Percentiles rank a stretch among this genome's conserved stretches.
Conservation (phyloP, 2,888 invertebrate species). For the Ormyrus labotus region DNA sequence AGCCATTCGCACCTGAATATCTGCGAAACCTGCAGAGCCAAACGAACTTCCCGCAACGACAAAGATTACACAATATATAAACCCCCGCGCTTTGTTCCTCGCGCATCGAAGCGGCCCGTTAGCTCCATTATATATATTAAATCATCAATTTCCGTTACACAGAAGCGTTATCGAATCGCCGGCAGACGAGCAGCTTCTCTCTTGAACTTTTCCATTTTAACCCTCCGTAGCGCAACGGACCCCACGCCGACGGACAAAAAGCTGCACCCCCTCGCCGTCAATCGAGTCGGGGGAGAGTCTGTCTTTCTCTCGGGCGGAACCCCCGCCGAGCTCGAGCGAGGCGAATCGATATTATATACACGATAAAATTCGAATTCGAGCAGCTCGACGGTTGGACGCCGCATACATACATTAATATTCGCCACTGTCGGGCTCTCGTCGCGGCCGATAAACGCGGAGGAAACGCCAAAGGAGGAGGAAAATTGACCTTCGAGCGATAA, state of each 20-base stretch:
- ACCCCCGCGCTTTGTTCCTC: neutral
- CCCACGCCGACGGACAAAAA: neutral
- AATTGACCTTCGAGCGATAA: neutral
- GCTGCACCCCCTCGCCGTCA: constrained; percentile 8
- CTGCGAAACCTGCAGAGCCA: too few species aligned
- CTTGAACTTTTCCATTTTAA: neutral
- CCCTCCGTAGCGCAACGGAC: neutral
- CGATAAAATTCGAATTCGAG: too few species aligned
- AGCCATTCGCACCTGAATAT: too few species aligned
- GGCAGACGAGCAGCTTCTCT: neutral
- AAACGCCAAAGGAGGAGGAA: neutral
- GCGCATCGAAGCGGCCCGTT: too few species aligned
- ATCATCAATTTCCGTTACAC: neutral
- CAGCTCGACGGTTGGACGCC: too few species aligned
- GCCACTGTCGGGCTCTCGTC: too few species aligned
- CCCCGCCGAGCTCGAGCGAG: too few species aligned
- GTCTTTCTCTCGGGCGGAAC: neutral
- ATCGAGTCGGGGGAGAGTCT: constrained; percentile 3
- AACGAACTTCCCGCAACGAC: neutral
- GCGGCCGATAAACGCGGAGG: too few species aligned
- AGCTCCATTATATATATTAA: too few species aligned
- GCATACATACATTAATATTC: too few species aligned
- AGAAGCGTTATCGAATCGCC: neutral
- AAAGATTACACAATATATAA: neutral
- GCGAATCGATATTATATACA: too few species aligned